Conservation (phyloP, 2,888 invertebrate species). For the Drosophila cracens region DNA sequence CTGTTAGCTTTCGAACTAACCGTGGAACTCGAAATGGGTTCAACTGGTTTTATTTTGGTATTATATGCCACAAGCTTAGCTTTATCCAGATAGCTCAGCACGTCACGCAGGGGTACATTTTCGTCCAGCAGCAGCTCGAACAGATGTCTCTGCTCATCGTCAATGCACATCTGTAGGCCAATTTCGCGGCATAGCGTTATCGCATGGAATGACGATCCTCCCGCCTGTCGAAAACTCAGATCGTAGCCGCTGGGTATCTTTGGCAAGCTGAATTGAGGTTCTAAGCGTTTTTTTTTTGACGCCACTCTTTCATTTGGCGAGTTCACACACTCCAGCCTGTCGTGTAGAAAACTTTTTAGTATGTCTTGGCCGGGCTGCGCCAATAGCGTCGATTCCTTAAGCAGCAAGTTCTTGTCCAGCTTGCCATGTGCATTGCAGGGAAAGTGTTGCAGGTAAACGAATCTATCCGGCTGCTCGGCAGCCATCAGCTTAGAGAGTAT, state of each 20-base stretch:
- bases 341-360: constrained; percentile 86
- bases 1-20: background rate
- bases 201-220: constrained; percentile 82
- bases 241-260: constrained; percentile 28
- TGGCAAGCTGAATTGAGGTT: background rate
- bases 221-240: constrained; percentile 69
- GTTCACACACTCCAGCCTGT: constrained; percentile 64
- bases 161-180: constrained; percentile 60
- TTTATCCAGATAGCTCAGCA: constrained; percentile 59
- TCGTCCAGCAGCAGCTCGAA: constrained; percentile 74
- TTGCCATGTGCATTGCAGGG: constrained; percentile 90
- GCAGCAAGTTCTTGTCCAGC: constrained; percentile 81
- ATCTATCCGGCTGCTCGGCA: constrained; percentile 88
- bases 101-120: constrained; percentile 51
- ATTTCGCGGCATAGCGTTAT: constrained; percentile 77
- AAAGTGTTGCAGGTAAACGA: constrained; percentile 87
- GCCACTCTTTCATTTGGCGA: background rate
- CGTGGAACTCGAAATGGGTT: constrained; percentile 2
- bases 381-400: constrained; percentile 56
- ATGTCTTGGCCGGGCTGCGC: constrained; percentile 82
- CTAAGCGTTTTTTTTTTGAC: constrained; percentile 48
- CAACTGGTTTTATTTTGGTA: constrained; percentile 58
- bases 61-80: constrained; percentile 60
- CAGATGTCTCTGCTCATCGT: constrained; percentile 67
- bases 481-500: constrained; percentile 58